A percentile compares a stretch with the other conserved stretches of the same genome.
Evolutionary conservation across 2,888 invertebrate species (phyloP).

Genomic region (Baronia brevicornis): DNA sequence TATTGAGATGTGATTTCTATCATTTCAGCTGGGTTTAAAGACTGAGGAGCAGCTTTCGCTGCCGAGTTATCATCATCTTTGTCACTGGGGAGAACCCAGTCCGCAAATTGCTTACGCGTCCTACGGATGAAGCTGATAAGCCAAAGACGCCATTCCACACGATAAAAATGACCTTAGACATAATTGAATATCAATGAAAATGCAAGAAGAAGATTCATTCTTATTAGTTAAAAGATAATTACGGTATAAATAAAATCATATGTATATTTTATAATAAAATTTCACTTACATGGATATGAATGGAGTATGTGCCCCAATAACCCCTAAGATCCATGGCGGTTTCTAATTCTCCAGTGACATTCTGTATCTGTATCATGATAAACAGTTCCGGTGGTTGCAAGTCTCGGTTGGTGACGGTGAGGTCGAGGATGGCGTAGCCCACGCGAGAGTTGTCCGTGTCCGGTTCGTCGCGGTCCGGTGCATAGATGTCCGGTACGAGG

Average conservation of each 20-base stretch:
- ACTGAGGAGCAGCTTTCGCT: too few relatives aligned
- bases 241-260: background rate
- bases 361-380: slow-evolving; percentile 42
- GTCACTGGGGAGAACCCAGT: too few relatives aligned
- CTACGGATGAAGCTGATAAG: too few relatives aligned
- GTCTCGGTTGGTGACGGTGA: slow-evolving; percentile 38
- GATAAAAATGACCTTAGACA: too few relatives aligned
- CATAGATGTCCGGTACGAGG: slow-evolving; percentile 47
- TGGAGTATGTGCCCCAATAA: slow-evolving; percentile 74
- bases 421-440: slow-evolving; percentile 55
- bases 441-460: slow-evolving; percentile 71
- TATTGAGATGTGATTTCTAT: too few relatives aligned
- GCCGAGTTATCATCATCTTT: too few relatives aligned
- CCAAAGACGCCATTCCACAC: too few relatives aligned
- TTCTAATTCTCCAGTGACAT: slow-evolving; percentile 55
- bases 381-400: slow-evolving; percentile 41
- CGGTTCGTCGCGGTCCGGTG: slow-evolving; percentile 72
- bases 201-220: background rate
- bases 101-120: too few relatives aligned
- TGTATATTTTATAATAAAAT: slow-evolving; percentile 8
- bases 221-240: background rate
- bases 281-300: slow-evolving; percentile 64
- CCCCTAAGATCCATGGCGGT: slow-evolving; percentile 59
- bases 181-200: background rate
- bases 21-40: too few relatives aligned